Percentiles rank a stretch among this genome's conserved stretches.
Evolutionary conservation across 2,888 invertebrate species (phyloP).

Genomic region (Sepiola atlantica): DNA sequence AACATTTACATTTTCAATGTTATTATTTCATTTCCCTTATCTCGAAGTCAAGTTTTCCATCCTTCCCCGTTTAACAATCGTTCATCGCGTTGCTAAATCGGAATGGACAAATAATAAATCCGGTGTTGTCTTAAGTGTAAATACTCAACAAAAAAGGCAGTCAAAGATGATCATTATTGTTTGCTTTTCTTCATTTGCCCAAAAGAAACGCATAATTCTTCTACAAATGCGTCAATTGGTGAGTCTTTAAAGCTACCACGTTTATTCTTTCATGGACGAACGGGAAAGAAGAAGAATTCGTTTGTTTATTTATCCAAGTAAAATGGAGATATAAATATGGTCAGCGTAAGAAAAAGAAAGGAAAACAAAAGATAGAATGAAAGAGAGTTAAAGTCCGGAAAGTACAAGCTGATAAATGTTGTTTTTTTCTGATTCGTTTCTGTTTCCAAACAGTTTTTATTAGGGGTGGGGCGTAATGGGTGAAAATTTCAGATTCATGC

Average conservation of each 20-base stretch:
- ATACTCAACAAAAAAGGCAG: neutral
- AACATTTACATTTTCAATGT: no score
- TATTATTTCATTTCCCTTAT: no score
- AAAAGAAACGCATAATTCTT: neutral
- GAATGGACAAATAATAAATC: neutral
- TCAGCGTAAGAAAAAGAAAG: neutral
- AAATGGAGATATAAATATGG: neutral
- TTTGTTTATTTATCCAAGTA: neutral
- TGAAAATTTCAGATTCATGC: no score
- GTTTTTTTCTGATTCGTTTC: neutral
- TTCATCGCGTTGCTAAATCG: neutral
- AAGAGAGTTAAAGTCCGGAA: neutral
- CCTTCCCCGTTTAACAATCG: neutral
- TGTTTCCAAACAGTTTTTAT: neutral
- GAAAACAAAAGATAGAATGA: neutral
- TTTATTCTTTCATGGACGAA: neutral
- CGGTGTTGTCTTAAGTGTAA: neutral
- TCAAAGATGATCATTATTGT: neutral
- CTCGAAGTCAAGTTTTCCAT: no score
- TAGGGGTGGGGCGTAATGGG: no score
- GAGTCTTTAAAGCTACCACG: neutral
- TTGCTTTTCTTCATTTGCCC: neutral
- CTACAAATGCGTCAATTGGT: neutral
- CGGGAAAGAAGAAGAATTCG: neutral
- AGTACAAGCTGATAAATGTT: neutral